Conservation (phyloP, 1,140 invertebrate genomes). For the Thaumatotibia leucotreta region DNA sequence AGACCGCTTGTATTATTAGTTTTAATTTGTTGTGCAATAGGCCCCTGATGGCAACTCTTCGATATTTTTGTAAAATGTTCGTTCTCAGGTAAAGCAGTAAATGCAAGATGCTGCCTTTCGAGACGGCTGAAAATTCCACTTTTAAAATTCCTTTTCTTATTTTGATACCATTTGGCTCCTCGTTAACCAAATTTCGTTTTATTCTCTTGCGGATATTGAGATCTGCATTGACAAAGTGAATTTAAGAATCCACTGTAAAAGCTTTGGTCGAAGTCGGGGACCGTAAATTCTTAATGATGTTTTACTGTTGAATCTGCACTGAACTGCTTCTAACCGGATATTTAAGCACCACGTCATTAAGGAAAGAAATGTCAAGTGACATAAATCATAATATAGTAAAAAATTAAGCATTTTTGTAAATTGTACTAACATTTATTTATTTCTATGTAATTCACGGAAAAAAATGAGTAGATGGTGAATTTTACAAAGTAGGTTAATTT, state of each 20-base stretch:
- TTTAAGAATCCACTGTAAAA: neutral
- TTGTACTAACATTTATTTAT: no score
- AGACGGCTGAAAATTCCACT: neutral
- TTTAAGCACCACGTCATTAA: neutral
- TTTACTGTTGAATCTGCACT: neutral
- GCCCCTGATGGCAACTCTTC: no score
- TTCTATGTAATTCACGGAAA: no score
- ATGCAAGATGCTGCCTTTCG: neutral
- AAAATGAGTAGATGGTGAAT: no score
- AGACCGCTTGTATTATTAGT: no score
- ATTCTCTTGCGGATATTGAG: neutral
- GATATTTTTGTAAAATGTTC: neutral
- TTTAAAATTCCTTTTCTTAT: neutral
- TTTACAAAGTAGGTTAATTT: no score
- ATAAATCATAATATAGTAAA: no score
- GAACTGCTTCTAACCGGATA: neutral
- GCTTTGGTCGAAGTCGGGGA: neutral
- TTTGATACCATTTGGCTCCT: neutral
- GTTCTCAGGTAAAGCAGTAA: neutral
- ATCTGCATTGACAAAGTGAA: neutral
- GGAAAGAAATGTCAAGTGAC: neutral
- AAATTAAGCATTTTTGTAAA: no score
- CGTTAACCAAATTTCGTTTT: neutral
- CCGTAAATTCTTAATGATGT: conserved; percentile 3
- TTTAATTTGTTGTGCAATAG: no score